These are phyloP conservation scores for Rhopalosiphum padi DNA, from an alignment of 1,140 invertebrate genomes.

Conservation along the genomic window DNA sequence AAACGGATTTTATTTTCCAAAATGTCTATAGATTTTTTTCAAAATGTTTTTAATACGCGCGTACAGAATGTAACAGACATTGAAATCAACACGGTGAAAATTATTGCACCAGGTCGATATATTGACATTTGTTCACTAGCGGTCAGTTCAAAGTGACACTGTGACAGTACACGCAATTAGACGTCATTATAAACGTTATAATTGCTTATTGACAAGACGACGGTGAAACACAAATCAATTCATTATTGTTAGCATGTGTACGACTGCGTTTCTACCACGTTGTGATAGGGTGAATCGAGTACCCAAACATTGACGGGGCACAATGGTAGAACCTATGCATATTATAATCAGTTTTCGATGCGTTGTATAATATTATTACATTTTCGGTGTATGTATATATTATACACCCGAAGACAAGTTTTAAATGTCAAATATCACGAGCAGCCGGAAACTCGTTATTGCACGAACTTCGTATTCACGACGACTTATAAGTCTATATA, in stretches of 20 bases:
- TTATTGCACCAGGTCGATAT: not conserved
- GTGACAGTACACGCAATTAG: not conserved
- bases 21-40: not conserved
- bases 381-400: not conserved
- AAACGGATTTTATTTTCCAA: not conserved
- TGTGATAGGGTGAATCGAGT: not conserved
- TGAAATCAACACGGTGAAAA: not conserved
- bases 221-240: not conserved
- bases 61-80: not conserved
- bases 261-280: not conserved
- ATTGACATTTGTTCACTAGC: not conserved
- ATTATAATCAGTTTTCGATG: slow-evolving; percentile 12
- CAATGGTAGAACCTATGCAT: not conserved
- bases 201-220: not conserved
- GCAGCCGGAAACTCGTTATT: not conserved
- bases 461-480: slow-evolving; percentile 13
- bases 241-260: not conserved
- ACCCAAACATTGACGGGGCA: not conserved
- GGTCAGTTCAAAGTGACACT: not conserved
- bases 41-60: not conserved
- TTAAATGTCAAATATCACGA: not conserved
- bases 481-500: not conserved
- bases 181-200: not conserved
- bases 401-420: not conserved
- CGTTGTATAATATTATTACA: slow-evolving; percentile 7